These are phyloP conservation scores for Actenoides lindsayi DNA, from an alignment of 2,113 vertebrate genomes.

Conservation along the genomic window DNA sequence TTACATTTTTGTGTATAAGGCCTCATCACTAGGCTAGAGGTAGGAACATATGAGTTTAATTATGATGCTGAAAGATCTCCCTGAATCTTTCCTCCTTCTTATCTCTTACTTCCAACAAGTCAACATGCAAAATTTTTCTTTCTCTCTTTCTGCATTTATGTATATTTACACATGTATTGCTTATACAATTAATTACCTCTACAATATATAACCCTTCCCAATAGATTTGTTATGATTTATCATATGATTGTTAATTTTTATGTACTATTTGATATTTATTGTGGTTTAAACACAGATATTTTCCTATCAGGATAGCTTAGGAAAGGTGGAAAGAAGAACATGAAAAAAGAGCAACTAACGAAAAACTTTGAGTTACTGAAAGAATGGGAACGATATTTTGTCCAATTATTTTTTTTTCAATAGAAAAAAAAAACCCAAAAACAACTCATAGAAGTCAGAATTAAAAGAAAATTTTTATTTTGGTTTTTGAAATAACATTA, in stretches of 20 bases:
- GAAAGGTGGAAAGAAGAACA: not conserved
- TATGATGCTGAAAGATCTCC: not conserved
- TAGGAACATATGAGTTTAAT: not conserved
- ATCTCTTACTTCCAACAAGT: not conserved
- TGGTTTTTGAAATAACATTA: conserved; percentile 5
- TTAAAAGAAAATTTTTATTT: conserved; percentile 45
- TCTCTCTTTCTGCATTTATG: not conserved
- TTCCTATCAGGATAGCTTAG: not conserved
- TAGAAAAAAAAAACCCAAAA: not conserved
- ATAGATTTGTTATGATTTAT: not conserved
- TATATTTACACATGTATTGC: not conserved
- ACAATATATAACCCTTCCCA: not conserved
- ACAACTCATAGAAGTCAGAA: not conserved
- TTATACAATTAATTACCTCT: not conserved
- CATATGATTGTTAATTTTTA: not conserved
- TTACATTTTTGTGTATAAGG: not conserved
- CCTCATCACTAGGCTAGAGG: not conserved
- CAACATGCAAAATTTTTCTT: not conserved
- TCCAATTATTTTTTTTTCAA: not conserved
- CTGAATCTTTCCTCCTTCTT: not conserved
- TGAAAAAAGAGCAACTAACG: not conserved
- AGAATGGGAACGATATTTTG: not conserved
- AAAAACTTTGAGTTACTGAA: not conserved
- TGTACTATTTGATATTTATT: not conserved
- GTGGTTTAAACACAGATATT: not conserved